Percentiles rank a stretch among this genome's conserved stretches.
These are phyloP conservation scores for human (Homo sapiens) DNA, from an alignment of 2,113 vertebrate species.

Conservation along the genomic window DNA sequence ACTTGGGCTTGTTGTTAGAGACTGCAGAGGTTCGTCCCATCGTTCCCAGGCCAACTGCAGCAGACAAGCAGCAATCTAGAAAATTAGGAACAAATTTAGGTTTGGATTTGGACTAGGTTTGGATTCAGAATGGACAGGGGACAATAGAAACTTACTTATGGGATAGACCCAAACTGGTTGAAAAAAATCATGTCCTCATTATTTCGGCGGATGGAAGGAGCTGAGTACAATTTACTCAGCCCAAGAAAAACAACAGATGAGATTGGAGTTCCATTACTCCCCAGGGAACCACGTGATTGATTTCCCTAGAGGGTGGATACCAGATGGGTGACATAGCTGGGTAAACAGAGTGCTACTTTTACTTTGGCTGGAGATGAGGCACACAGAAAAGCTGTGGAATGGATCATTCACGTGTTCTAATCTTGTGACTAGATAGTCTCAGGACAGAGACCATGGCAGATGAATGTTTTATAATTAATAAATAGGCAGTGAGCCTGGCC, in stretches of 20 bases:
- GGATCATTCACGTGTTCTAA: background rate
- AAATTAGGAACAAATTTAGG: background rate
- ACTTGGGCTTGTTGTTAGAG: background rate
- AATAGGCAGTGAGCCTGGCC: background rate
- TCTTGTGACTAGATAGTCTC: background rate
- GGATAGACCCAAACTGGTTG: background rate
- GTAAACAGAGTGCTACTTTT: background rate
- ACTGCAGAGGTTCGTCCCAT: background rate
- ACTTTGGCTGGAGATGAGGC: background rate
- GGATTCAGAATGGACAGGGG: background rate
- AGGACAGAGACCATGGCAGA: background rate
- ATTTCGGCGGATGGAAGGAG: background rate
- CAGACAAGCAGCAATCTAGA: background rate
- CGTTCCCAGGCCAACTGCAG: background rate
- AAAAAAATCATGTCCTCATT: background rate
- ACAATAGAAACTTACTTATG: background rate
- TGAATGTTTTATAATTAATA: background rate
- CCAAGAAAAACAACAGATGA: background rate
- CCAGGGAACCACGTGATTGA: background rate
- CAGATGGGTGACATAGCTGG: background rate
- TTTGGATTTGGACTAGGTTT: background rate
- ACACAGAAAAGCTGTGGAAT: background rate
- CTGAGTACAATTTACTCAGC: constrained; percentile 1
- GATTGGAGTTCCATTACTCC: background rate
- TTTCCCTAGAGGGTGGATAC: background rate